phyloP scores from a whole-genome alignment of 2,797 vertebrate species.

The Chelmon rostratus region DNA sequence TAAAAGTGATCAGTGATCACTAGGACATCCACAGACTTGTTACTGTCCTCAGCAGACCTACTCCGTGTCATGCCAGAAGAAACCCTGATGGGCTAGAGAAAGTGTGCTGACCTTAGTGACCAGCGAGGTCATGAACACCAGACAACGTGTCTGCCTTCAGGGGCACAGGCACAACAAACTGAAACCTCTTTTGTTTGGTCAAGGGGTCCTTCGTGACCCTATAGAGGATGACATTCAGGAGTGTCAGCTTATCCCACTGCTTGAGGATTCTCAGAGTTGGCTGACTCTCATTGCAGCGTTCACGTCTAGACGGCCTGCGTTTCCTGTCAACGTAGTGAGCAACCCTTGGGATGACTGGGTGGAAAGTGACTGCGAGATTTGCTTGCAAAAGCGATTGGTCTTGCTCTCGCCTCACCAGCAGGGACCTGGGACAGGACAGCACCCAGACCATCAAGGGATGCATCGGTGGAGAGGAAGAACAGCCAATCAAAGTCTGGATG shows the following conservation, averaged over 20 bases:
- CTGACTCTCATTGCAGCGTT: constrained; percentile 16
- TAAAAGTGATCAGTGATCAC: constrained; percentile 16
- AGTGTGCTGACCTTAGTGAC: constrained; percentile 17
- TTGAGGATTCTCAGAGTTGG: constrained; percentile 12
- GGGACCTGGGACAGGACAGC: constrained; percentile 35
- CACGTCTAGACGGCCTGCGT: constrained; percentile 19
- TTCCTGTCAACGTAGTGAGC: constrained; percentile 19
- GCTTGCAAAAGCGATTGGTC: constrained; percentile 19
- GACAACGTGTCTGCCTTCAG: neutral
- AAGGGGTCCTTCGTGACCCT: constrained; percentile 4
- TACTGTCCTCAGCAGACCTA: neutral
- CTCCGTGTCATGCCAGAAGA: constrained; percentile 44
- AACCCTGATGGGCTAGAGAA: constrained; percentile 29
- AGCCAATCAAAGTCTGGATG: neutral
- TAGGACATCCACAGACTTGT: neutral
- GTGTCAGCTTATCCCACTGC: constrained; percentile 14
- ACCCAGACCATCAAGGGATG: constrained; percentile 31
- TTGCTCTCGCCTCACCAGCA: neutral
- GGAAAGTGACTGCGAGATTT: neutral
- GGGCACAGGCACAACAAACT: neutral
- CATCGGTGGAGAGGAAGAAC: constrained; percentile 18
- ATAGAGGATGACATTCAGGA: constrained; percentile 24
- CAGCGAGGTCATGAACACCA: constrained; percentile 38
- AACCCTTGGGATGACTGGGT: neutral
- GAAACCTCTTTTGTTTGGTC: constrained; percentile 10